Percentiles rank a stretch among this genome's conserved stretches.
These are phyloP conservation scores for Carassius gibelio DNA, from an alignment of 2,113 vertebrate genomes.

Conservation along the genomic window DNA sequence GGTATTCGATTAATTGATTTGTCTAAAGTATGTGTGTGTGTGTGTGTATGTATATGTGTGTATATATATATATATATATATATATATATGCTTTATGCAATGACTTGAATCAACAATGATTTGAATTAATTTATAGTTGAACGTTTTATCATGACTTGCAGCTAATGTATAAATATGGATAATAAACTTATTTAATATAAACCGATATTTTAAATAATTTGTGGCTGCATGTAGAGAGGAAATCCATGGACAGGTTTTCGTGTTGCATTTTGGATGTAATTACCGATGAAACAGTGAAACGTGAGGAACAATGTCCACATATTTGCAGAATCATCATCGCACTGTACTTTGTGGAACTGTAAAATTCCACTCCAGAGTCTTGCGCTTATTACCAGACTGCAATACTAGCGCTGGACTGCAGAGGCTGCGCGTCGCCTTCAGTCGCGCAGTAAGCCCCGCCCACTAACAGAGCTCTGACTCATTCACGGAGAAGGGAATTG, in stretches of 20 bases:
- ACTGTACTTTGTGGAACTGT: not conserved
- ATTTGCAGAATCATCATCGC: not conserved
- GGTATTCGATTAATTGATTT: not conserved
- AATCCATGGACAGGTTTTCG: not conserved
- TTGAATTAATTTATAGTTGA: not conserved
- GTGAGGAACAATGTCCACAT: not conserved
- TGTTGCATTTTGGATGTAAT: no score
- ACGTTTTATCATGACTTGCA: not conserved
- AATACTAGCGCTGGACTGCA: constrained; percentile 29
- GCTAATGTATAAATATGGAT: no score
- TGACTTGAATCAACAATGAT: not conserved
- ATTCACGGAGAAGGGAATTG: not conserved
- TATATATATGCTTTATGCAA: not conserved
- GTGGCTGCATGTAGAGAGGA: not conserved
- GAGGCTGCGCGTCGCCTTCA: constrained; percentile 11
- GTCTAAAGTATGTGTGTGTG: no score
- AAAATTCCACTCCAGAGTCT: constrained; percentile 21
- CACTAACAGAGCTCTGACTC: not conserved
- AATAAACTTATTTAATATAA: no score
- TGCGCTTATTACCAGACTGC: not conserved
- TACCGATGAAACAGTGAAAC: not conserved
- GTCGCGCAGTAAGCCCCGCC: constrained; percentile 21
- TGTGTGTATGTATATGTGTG: no score
- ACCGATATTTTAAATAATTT: not conserved
- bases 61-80: no score